Evolutionary conservation across 2,113 vertebrate genomes (phyloP).

Genomic region (Mola mola): DNA sequence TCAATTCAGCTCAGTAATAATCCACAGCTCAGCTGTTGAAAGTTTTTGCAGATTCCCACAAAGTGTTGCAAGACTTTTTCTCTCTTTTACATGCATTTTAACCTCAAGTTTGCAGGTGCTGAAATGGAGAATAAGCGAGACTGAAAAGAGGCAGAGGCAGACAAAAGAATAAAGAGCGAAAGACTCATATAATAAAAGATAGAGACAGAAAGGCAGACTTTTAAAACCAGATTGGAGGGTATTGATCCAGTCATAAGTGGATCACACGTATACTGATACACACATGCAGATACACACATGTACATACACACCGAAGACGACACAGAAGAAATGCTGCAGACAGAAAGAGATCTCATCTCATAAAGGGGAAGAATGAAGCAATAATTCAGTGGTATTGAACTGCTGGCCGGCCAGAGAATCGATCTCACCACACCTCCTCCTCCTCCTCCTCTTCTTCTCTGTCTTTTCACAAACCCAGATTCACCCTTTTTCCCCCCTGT

Average conservation of each 20-base stretch:
- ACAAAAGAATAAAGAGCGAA: background rate
- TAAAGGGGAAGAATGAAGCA: constrained; percentile 98
- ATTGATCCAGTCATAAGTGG: constrained; percentile 87
- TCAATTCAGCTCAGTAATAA: constrained; percentile 15
- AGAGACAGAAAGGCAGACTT: constrained; percentile 75
- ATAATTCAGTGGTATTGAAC: constrained; percentile 98
- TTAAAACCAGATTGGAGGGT: constrained; percentile 94
- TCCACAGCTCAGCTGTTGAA: constrained; percentile 16
- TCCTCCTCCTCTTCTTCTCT: constrained; percentile 40
- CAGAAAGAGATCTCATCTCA: constrained; percentile 90
- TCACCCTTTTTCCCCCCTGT: constrained; percentile 2
- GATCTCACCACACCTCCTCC: constrained; percentile 79
- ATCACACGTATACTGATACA: constrained; percentile 59
- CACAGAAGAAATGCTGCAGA: constrained; percentile 29
- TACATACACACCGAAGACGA: constrained; percentile 57
- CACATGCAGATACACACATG: constrained; percentile 82
- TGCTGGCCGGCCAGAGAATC: constrained; percentile 88
- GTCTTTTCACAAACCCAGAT: constrained; percentile 43
- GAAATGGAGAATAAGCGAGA: constrained; percentile 3
- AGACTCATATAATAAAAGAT: constrained; percentile 3
- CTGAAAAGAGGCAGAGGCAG: background rate
- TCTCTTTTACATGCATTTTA: no score
- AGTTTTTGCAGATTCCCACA: constrained; percentile 25
- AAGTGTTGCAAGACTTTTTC: background rate
- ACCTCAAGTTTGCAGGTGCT: constrained; percentile 4